Base-by-base conservation (phyloP, 2,888 invertebrate species). In the Aleiodes testaceus region DNA sequence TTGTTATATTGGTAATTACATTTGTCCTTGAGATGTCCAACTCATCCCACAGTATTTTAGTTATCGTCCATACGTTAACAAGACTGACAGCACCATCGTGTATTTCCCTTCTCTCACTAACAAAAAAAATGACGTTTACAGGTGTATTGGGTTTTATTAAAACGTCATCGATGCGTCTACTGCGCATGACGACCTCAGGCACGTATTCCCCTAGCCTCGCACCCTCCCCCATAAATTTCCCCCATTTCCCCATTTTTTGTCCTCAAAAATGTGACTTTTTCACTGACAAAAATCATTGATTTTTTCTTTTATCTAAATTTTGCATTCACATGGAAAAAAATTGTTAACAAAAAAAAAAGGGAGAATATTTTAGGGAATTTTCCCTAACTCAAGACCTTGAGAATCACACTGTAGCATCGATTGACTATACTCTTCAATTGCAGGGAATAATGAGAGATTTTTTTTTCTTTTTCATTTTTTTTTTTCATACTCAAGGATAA, bases 1-100 rank as follows among this genome's bases (percentile, higher is more conserved):
- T 59, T 50, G 12, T 47, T 50, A 49, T 66, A 14, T 20, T 68
- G 70, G 70, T 77, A 77, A 76, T 77, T 77, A 77, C 75, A 70
- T 77, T 49, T 74, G 77, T 77, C 77, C 75, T 74, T 77, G 75
- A 72, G 67, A 45, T 70, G 72, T 70, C 66, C 72, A 70, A 73
- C 55, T 72, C 66, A 74, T 74, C 66, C 69, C 68, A 72, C 52
- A 66, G 47, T 63, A 70, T 69, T 74, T 74, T 59, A 61, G 67
- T 73, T 72, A 75, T 74, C 75, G 77, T 75, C 75, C 75, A 74
- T 75, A 77, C 77, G 74, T 73, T 72, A 72, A 72, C 66, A 42
- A 68, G 67, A 74, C 74, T 77, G 77, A 76, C 74, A 74, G 72
- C 70, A 72, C 22, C 66, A 64, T 63, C 61, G 52, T 66, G 68